These are phyloP conservation scores for Sorex araneus DNA, from an alignment of 2,113 vertebrate genomes.

Conservation along the genomic window DNA sequence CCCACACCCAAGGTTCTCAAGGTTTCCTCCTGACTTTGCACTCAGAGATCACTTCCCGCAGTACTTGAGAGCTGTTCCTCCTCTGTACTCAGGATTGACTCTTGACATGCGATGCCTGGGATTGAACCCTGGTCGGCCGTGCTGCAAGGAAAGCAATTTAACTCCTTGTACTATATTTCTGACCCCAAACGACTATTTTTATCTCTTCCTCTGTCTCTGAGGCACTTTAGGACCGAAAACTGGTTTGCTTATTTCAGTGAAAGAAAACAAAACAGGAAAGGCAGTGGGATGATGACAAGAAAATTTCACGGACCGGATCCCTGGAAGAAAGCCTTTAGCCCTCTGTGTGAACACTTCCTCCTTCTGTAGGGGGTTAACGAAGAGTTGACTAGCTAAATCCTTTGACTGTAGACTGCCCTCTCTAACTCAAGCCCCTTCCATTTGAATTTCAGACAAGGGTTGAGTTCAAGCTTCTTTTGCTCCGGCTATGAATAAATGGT, in stretches of 20 bases:
- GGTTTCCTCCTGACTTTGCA: too few species aligned
- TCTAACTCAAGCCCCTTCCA: slow-evolving; percentile 3
- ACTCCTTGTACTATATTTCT: too few species aligned
- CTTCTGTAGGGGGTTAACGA: background rate
- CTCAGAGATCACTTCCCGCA: too few species aligned
- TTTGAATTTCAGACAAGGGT: slow-evolving; percentile 57
- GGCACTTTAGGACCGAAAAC: background rate
- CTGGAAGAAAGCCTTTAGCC: background rate
- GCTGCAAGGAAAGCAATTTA: background rate
- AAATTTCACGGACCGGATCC: background rate
- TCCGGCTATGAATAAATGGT: slow-evolving; percentile 52
- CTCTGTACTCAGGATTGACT: too few species aligned
- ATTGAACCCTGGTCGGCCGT: too few species aligned
- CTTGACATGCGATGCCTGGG: too few species aligned
- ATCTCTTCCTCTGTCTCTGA: background rate
- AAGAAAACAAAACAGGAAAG: slow-evolving; percentile 32
- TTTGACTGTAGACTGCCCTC: background rate
- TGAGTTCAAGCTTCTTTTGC: slow-evolving; percentile 43
- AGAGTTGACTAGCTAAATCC: slow-evolving; percentile 30
- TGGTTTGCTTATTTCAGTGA: slow-evolving; percentile 39
- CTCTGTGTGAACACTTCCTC: background rate
- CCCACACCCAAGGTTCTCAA: too few species aligned
- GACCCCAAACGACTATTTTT: background rate
- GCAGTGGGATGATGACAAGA: slow-evolving; percentile 1
- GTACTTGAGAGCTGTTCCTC: too few species aligned